A percentile compares a stretch with the other conserved stretches of the same genome.
Conservation (phyloP, 2,797 vertebrate genomes). For the Sebastes aleutianus region DNA sequence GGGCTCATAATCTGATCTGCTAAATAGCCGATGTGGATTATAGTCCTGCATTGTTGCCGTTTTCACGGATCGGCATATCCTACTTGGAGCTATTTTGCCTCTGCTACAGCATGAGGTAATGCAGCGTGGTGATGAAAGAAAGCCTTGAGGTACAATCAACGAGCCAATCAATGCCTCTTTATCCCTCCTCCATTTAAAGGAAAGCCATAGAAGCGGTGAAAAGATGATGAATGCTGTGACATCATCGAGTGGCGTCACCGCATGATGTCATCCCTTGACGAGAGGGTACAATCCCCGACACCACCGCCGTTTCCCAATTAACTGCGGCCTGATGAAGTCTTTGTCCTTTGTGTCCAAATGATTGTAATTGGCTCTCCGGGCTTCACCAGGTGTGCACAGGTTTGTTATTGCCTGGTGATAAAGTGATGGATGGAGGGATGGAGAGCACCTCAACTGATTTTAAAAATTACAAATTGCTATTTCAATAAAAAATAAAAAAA, state of each 20-base stretch:
- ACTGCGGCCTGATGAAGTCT: slow-evolving; percentile 28
- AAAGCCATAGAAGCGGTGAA: slow-evolving; percentile 31
- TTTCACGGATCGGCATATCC: slow-evolving; percentile 22
- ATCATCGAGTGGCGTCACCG: slow-evolving; percentile 29
- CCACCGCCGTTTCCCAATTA: slow-evolving; percentile 1
- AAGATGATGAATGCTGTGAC: slow-evolving; percentile 46
- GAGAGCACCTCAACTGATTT: neutral
- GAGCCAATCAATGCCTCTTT: slow-evolving; percentile 56
- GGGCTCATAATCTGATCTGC: slow-evolving; percentile 26
- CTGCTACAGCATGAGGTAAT: slow-evolving; percentile 59
- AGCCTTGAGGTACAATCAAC: slow-evolving; percentile 54
- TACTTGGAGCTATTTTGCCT: slow-evolving; percentile 1
- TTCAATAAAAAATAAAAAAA: neutral
- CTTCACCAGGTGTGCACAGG: slow-evolving; percentile 51
- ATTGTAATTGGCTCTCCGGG: slow-evolving; percentile 50
- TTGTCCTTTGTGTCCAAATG: slow-evolving; percentile 40
- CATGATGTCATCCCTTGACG: slow-evolving; percentile 39
- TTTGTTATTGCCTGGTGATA: slow-evolving; percentile 30
- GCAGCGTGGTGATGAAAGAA: slow-evolving; percentile 49
- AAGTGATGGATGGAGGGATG: neutral
- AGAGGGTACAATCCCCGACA: neutral
- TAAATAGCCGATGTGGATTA: slow-evolving; percentile 29
- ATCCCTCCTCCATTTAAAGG: slow-evolving; percentile 27
- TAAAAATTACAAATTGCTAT: neutral
- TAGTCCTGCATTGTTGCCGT: slow-evolving; percentile 5